These are phyloP conservation scores for Melieria crassipennis DNA, from an alignment of 2,888 invertebrate genomes.

Conservation along the genomic window DNA sequence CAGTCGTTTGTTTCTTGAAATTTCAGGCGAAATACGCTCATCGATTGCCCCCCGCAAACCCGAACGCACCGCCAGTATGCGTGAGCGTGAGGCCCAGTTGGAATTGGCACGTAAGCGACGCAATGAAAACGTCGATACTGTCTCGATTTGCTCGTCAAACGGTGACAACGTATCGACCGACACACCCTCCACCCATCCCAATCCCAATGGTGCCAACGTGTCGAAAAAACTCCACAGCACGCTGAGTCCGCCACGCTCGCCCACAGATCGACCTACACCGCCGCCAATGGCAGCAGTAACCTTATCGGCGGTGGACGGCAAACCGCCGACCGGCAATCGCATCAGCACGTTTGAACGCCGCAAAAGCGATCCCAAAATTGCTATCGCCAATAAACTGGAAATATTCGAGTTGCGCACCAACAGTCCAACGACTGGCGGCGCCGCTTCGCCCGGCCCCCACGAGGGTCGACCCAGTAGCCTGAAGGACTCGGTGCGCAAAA, in stretches of 20 bases:
- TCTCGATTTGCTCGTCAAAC: conserved; percentile 67
- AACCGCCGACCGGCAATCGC: conserved; percentile 52
- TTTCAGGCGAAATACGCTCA: conserved; percentile 81
- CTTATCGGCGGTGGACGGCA: conserved; percentile 38
- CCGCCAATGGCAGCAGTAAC: conserved; percentile 13
- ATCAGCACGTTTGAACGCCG: conserved; percentile 62
- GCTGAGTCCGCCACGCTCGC: conserved; percentile 29
- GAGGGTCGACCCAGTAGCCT: conserved; percentile 57
- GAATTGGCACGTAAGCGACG: conserved; percentile 68
- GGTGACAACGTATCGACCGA: conserved; percentile 65
- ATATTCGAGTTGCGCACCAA: conserved; percentile 55
- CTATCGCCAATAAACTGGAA: conserved; percentile 60
- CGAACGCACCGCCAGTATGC: conserved; percentile 86
- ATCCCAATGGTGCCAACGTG: conserved; percentile 35
- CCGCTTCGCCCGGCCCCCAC: neutral
- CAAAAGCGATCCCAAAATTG: conserved; percentile 56
- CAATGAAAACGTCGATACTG: conserved; percentile 62
- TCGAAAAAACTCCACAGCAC: conserved; percentile 57
- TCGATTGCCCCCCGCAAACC: conserved; percentile 85
- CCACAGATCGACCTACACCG: conserved; percentile 38
- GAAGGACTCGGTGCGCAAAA: conserved; percentile 65
- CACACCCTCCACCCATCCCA: conserved; percentile 53
- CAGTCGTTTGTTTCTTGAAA: neutral
- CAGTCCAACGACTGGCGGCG: neutral
- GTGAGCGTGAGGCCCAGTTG: conserved; percentile 77